A percentile compares a stretch with the other conserved stretches of the same genome.
These are phyloP conservation scores for Rhegmatorhina hoffmannsi DNA, from an alignment of 2,113 vertebrate genomes.

Conservation along the genomic window DNA sequence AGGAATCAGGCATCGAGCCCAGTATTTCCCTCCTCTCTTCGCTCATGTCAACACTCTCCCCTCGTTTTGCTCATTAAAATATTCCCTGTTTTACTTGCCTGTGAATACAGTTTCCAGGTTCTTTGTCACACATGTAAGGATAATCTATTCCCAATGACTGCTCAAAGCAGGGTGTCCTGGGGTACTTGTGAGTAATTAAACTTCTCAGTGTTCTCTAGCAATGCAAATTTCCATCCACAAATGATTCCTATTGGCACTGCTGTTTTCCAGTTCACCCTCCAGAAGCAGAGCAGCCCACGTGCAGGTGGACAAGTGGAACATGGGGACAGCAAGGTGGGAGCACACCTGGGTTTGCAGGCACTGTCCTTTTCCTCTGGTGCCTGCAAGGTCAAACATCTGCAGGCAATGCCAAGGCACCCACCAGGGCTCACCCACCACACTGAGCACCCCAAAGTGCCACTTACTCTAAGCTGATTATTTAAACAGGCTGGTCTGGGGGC, in stretches of 20 bases:
- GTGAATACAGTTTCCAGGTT: neutral
- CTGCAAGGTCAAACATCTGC: neutral
- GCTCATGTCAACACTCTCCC: neutral
- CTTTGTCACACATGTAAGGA: neutral
- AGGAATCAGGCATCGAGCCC: neutral
- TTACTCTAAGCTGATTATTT: neutral
- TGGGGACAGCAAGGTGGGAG: fast-evolving
- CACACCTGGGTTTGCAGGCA: fast-evolving
- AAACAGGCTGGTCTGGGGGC: neutral
- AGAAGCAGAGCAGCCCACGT: neutral
- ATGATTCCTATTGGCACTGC: neutral
- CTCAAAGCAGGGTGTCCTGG: neutral
- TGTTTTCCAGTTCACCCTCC: neutral
- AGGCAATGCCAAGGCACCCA: neutral
- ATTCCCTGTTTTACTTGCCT: neutral
- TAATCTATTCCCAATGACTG: neutral
- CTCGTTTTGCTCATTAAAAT: neutral
- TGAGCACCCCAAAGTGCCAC: neutral
- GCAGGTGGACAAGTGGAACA: neutral
- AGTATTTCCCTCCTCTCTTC: neutral
- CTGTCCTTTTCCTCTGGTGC: fast-evolving
- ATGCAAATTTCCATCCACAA: neutral
- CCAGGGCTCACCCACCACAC: neutral
- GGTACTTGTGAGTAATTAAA: neutral
- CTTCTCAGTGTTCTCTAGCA: neutral